These are phyloP conservation scores for Resseliella maxima DNA, from an alignment of 2,888 invertebrate species.

Conservation along the genomic window DNA sequence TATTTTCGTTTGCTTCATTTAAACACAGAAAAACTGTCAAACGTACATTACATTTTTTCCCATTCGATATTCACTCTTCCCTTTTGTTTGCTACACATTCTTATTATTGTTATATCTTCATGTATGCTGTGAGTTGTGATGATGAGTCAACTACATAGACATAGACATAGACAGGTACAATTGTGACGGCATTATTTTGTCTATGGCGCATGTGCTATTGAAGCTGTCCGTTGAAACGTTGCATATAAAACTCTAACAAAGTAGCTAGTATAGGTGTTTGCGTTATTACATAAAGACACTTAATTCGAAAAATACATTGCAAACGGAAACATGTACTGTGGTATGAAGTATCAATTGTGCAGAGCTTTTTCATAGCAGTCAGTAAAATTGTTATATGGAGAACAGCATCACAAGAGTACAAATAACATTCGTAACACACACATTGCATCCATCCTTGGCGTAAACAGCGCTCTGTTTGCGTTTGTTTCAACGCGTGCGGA, in stretches of 20 bases:
- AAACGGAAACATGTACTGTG: neutral
- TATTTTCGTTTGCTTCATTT: slow-evolving; percentile 53
- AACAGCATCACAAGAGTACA: neutral
- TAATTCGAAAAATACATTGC: neutral
- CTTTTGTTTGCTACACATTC: neutral
- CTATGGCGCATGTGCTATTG: neutral
- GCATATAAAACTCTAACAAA: neutral
- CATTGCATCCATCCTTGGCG: neutral
- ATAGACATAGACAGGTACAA: neutral
- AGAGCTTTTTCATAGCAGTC: neutral
- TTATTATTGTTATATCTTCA: slow-evolving; percentile 33
- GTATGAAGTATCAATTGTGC: neutral
- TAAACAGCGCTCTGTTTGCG: neutral
- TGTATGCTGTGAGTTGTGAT: slow-evolving; percentile 15
- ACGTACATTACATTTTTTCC: neutral
- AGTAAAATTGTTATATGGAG: neutral
- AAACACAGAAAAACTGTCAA: slow-evolving; percentile 42
- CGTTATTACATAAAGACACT: slow-evolving; percentile 21
- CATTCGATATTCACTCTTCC: slow-evolving; percentile 12
- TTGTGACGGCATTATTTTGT: neutral
- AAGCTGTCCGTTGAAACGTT: slow-evolving; percentile 2
- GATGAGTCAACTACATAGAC: neutral
- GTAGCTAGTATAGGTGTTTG: neutral
- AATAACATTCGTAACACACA: neutral
- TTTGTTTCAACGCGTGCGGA: neutral